phyloP scores from a whole-genome alignment of 2,113 vertebrate species.

The Meles meles region DNA sequence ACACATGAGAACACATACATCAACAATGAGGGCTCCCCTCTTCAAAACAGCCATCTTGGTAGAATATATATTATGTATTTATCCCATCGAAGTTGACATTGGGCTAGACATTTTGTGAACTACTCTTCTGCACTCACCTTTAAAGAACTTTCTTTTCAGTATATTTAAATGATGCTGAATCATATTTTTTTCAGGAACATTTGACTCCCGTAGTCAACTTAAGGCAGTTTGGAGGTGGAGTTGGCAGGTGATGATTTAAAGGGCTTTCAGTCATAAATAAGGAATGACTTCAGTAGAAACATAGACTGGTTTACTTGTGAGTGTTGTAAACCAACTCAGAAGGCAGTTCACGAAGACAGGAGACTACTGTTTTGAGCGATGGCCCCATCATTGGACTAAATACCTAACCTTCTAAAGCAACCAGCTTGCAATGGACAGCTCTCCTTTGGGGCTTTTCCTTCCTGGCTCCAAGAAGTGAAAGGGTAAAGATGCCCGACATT shows the following conservation, averaged over 20 bases:
- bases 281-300: neutral
- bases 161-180: neutral
- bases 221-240: neutral
- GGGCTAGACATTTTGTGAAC: neutral
- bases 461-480: neutral
- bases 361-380: neutral
- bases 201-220: neutral
- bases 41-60: neutral
- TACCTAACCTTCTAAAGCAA: neutral
- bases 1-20: neutral
- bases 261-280: neutral
- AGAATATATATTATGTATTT: neutral
- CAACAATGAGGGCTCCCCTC: neutral
- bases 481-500: neutral
- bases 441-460: neutral
- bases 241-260: neutral
- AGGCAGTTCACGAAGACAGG: neutral
- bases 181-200: neutral
- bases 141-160: neutral
- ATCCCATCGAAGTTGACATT: neutral
- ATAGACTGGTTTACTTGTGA: neutral
- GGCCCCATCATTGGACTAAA: neutral
- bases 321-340: neutral
- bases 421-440: neutral
- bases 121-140: neutral